These are phyloP conservation scores for Euproctis similis DNA, from an alignment of 2,888 invertebrate genomes.

Conservation along the genomic window DNA sequence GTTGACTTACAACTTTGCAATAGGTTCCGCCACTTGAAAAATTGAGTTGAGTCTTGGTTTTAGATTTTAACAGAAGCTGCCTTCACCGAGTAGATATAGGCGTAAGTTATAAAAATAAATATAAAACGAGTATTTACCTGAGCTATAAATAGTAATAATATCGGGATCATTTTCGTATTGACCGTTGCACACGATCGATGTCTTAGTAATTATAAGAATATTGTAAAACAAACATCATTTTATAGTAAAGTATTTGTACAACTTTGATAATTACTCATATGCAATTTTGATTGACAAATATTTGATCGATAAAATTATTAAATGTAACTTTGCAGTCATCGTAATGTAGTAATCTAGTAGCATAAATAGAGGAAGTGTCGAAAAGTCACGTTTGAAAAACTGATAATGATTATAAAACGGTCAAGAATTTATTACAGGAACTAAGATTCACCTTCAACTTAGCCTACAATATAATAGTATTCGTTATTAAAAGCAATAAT, in stretches of 20 bases:
- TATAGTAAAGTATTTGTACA: conserved; percentile 45
- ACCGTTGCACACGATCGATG: conserved; percentile 38
- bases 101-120: conserved; percentile 1
- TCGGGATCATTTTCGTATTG: conserved; percentile 32
- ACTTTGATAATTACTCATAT: conserved; percentile 18
- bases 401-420: neutral
- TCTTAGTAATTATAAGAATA: conserved; percentile 27
- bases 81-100: too few relatives aligned
- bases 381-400: conserved; percentile 16
- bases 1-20: too few relatives aligned
- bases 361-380: conserved; percentile 12
- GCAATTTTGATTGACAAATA: conserved; percentile 28
- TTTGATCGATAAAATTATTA: too few relatives aligned
- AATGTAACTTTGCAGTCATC: conserved; percentile 14
- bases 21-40: too few relatives aligned
- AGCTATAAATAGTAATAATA: conserved; percentile 37
- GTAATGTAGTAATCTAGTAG: conserved; percentile 13
- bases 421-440: too few relatives aligned
- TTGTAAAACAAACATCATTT: conserved; percentile 24
- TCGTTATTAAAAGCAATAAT: too few relatives aligned
- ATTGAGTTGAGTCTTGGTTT: too few relatives aligned
- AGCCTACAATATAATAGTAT: too few relatives aligned
- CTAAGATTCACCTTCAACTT: too few relatives aligned
- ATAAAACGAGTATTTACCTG: conserved; percentile 39
- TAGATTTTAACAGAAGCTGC: too few relatives aligned